These are phyloP conservation scores for Smittia sp. DNA, from an alignment of 2,888 invertebrate genomes.

Conservation along the genomic window DNA sequence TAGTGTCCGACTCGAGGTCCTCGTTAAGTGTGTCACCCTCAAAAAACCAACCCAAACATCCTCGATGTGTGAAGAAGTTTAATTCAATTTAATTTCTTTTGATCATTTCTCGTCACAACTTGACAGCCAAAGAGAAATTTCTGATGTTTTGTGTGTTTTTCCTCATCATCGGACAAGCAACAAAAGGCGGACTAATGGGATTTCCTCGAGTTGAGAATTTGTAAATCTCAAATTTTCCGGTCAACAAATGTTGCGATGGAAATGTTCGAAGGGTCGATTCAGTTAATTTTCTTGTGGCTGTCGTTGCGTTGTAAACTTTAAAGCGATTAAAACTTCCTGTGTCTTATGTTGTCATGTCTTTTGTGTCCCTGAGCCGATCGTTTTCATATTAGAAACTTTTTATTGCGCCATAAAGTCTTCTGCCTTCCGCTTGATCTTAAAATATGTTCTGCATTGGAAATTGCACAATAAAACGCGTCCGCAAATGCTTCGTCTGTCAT, in stretches of 20 bases:
- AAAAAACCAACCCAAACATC: too few species aligned
- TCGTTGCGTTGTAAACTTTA: background rate
- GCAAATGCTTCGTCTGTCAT: constrained; percentile 29
- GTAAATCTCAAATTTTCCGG: constrained; percentile 27
- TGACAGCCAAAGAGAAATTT: background rate
- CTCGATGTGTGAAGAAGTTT: constrained; percentile 36
- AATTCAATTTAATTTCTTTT: constrained; percentile 41
- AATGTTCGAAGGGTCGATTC: background rate
- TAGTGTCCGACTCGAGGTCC: background rate
- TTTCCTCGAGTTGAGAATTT: background rate
- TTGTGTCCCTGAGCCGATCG: background rate
- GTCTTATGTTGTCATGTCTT: background rate
- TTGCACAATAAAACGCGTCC: background rate
- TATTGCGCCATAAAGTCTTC: constrained; percentile 32
- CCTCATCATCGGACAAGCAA: constrained; percentile 13
- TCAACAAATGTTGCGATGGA: constrained; percentile 26
- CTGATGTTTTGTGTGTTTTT: constrained; percentile 11
- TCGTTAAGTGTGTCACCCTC: constrained; percentile 37
- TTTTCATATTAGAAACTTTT: constrained; percentile 36
- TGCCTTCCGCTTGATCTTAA: background rate
- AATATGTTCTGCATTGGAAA: background rate
- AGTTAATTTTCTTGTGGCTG: background rate
- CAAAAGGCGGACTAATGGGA: background rate
- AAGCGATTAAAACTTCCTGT: background rate
- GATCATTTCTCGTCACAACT: constrained; percentile 26